Evolutionary conservation across 2,113 vertebrate genomes (phyloP).

Genomic region (Triplophysa rosa): DNA sequence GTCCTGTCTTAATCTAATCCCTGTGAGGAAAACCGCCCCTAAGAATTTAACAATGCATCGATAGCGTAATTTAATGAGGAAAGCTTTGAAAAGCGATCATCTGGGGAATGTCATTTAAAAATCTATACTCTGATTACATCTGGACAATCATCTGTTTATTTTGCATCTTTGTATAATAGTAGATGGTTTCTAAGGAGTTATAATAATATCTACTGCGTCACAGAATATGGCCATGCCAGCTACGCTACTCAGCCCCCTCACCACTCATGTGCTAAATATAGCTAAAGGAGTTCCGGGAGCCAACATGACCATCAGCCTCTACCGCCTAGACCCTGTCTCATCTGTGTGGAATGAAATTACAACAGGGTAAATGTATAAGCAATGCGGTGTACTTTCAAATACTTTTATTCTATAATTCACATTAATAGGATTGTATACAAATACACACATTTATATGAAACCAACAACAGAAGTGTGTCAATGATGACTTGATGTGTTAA

Average conservation of each 20-base stretch:
- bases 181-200: not conserved
- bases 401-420: not conserved
- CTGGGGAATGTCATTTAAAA: no score
- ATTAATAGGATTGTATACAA: not conserved
- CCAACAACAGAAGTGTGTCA: no score
- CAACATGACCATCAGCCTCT: slow-evolving; percentile 66
- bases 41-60: no score
- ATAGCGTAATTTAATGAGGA: no score
- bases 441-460: no score
- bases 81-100: no score
- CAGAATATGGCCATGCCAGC: slow-evolving; percentile 65
- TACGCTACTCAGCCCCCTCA: slow-evolving; percentile 64
- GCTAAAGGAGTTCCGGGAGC: slow-evolving; percentile 69
- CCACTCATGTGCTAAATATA: slow-evolving; percentile 76
- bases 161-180: not conserved
- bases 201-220: not conserved
- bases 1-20: no score
- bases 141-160: no score
- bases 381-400: not conserved
- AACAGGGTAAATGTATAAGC: slow-evolving; percentile 63
- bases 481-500: not conserved
- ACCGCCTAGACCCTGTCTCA: slow-evolving; percentile 59
- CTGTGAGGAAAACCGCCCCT: no score
- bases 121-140: no score
- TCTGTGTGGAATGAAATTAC: slow-evolving; percentile 66